Evolutionary conservation across 2,888 invertebrate species (phyloP), one percentile per base, ranked within the genome.

Genomic region (Morinoia aosen): DNA sequence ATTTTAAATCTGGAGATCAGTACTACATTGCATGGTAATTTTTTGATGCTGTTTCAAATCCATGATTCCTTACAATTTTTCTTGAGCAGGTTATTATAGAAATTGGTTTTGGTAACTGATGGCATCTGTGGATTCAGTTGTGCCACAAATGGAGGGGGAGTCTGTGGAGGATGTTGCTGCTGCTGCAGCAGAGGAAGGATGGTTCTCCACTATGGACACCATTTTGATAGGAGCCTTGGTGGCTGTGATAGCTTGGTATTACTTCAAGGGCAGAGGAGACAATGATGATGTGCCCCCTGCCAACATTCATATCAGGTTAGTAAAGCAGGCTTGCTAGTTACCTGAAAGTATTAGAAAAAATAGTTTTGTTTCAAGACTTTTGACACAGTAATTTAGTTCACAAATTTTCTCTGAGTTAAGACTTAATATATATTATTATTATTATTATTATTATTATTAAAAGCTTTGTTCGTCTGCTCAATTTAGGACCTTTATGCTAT

Each of bases 221-320:
- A 93, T 93, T 57, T 93, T 93, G 57, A 57, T 93, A 93, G 95
- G 58, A 95, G 95, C 95, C 16, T 61, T 95, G 95, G 58, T 95
- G 25, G 95, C 95, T 64, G 95, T 95, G 4, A 95, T 95, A 61
- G 95, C 64, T 64, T 95, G 64, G 61, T 95, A 95, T 61, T 95
- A 95, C 57, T 95, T 64, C 95, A 95, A 39, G n/a, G 57, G 61
- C 8, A 64, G 61, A 95, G 64, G 95, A 61, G 95, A 95, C 40
- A 64, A 64, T 95, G 95, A 95, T n/a, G 64, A 95, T 95, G 95
- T 64, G 33, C 95, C 64, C 10, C 95, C 95, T 48, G 64, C 61
- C 40, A 95, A 95, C 39, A 95, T 95, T 64, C 95, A 95, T 64
- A 95, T 95, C 95, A 95, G 95, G 93, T 93, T 5, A 57, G 57